Evolutionary conservation across 2,113 vertebrate genomes (phyloP).

Genomic region (Platichthys flesus): DNA sequence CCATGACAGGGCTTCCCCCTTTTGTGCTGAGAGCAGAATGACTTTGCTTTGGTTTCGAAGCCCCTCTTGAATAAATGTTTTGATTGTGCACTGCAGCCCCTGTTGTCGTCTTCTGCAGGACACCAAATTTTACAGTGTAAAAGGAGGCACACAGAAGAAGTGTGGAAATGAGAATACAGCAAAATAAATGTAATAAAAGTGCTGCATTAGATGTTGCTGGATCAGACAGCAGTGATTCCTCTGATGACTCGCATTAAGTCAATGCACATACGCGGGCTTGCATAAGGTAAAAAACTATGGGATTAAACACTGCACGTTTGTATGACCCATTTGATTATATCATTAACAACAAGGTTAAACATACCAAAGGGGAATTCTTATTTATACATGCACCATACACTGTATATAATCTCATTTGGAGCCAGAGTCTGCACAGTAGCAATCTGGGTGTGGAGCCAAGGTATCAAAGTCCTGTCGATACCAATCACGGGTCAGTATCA

Average conservation of each 20-base stretch:
- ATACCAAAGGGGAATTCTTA: background rate
- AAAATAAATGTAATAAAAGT: background rate
- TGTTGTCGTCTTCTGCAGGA: background rate
- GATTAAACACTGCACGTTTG: background rate
- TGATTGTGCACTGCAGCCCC: too few relatives aligned
- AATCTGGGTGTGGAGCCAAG: too few relatives aligned
- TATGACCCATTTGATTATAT: background rate
- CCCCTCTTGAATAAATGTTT: background rate
- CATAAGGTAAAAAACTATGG: background rate
- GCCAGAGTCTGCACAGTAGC: too few relatives aligned
- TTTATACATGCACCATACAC: background rate
- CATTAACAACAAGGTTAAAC: background rate
- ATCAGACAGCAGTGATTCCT: too few relatives aligned
- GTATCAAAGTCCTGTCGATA: too few relatives aligned
- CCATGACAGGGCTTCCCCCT: background rate
- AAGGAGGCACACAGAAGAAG: background rate
- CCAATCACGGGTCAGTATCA: too few relatives aligned
- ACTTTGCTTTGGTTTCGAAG: background rate
- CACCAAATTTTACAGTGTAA: background rate
- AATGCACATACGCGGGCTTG: background rate
- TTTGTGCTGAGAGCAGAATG: background rate
- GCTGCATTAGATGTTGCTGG: background rate
- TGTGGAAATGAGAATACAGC: background rate
- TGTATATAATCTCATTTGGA: background rate
- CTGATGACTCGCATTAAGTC: too few relatives aligned